Conservation (phyloP, 2,797 vertebrate genomes). For the Bradypodion pumilum region DNA sequence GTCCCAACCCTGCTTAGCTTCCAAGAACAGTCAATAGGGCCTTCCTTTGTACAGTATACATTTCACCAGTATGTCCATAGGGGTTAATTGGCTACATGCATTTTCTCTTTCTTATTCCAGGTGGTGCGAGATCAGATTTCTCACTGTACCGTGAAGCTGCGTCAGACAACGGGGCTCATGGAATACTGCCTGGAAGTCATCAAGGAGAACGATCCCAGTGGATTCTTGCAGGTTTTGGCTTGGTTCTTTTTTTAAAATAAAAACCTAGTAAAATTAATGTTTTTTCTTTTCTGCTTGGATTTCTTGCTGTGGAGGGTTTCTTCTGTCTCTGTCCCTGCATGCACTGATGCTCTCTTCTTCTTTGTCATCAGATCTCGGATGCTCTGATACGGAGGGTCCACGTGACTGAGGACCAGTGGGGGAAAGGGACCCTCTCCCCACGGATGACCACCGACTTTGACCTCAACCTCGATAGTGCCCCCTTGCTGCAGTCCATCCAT, state of each 20-base stretch:
- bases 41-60: too few relatives aligned
- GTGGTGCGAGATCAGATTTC: constrained; percentile 98
- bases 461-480: constrained; percentile 93
- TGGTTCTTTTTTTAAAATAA: too few relatives aligned
- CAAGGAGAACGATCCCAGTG: constrained; percentile 98
- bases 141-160: constrained; percentile 96
- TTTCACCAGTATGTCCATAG: not conserved
- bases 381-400: constrained; percentile 96
- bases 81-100: too few relatives aligned
- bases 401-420: constrained; percentile 96
- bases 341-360: constrained; percentile 53
- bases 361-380: constrained; percentile 88
- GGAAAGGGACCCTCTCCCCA: constrained; percentile 94
- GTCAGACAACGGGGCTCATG: constrained; percentile 98
- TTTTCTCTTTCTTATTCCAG: constrained; percentile 67
- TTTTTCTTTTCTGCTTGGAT: too few relatives aligned
- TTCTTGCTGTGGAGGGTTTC: too few relatives aligned
- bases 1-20: too few relatives aligned
- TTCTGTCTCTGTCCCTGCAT: not conserved
- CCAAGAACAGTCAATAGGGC: too few relatives aligned
- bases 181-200: constrained; percentile 99
- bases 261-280: too few relatives aligned
- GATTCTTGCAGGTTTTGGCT: constrained; percentile 90
- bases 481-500: constrained; percentile 95
- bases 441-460: constrained; percentile 98